Evolutionary conservation across 2,888 invertebrate species (phyloP).

Genomic region (Macrophya annulata): DNA sequence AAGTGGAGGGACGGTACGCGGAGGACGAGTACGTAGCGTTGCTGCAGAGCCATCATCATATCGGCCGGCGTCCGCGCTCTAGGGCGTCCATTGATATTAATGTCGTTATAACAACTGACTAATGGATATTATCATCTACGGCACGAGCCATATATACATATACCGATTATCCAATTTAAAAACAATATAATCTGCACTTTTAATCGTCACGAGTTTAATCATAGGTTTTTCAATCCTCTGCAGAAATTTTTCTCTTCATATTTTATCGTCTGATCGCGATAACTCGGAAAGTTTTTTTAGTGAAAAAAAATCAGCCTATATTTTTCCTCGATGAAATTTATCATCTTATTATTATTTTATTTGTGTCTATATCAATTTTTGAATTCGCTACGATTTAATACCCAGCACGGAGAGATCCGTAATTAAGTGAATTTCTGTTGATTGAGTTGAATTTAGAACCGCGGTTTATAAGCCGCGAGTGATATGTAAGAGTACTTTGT

Average conservation of each 20-base stretch:
- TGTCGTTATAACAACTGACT: slow-evolving; percentile 65
- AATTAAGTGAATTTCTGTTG: background rate
- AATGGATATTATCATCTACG: slow-evolving; percentile 67
- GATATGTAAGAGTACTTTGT: background rate
- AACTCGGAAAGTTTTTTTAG: background rate
- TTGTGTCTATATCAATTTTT: no score
- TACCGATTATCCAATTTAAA: slow-evolving; percentile 69
- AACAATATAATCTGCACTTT: slow-evolving; percentile 48
- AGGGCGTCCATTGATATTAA: slow-evolving; percentile 70
- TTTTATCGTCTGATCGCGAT: background rate
- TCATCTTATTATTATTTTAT: no score
- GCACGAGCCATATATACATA: slow-evolving; percentile 72
- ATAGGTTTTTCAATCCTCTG: background rate
- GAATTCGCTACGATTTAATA: no score
- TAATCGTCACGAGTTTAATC: slow-evolving; percentile 17
- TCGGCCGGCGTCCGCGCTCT: slow-evolving; percentile 37
- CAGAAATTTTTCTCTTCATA: background rate
- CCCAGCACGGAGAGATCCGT: no score
- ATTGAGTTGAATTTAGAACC: background rate
- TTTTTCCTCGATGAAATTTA: no score
- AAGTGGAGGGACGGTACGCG: slow-evolving; percentile 1
- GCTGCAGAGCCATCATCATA: background rate
- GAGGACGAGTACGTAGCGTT: background rate
- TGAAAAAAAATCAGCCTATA: background rate
- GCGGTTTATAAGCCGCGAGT: background rate